These are phyloP conservation scores for Drosophila hamatofila DNA, from an alignment of 2,888 invertebrate species.

Conservation along the genomic window DNA sequence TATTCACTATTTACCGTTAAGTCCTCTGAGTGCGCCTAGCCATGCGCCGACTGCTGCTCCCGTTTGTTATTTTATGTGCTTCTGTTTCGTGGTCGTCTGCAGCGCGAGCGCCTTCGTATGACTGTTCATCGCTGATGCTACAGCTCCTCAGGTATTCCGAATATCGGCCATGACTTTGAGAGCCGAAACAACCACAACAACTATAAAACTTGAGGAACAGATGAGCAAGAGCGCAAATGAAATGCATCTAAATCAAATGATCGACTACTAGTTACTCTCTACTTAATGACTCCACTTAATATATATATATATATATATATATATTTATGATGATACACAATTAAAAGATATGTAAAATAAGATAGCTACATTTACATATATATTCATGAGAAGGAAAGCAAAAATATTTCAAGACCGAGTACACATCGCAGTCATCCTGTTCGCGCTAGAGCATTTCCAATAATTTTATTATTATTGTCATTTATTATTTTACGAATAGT, in stretches of 20 bases:
- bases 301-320: too few relatives aligned
- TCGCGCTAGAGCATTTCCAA: not conserved
- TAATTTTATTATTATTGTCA: not conserved
- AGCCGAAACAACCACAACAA: constrained; percentile 33
- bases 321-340: too few relatives aligned
- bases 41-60: constrained; percentile 15
- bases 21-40: constrained; percentile 28
- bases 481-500: too few relatives aligned
- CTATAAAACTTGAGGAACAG: constrained; percentile 27
- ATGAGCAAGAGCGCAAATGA: constrained; percentile 30
- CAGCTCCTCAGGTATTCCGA: constrained; percentile 62
- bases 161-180: constrained; percentile 76
- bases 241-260: not conserved
- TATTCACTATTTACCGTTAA: constrained; percentile 40
- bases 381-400: too few relatives aligned
- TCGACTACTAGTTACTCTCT: constrained; percentile 35
- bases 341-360: too few relatives aligned
- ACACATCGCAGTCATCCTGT: too few relatives aligned
- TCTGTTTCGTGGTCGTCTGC: constrained; percentile 37
- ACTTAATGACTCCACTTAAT: too few relatives aligned
- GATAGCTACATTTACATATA: too few relatives aligned
- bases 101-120: constrained; percentile 60
- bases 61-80: constrained; percentile 17
- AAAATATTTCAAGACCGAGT: too few relatives aligned
- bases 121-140: constrained; percentile 53